Evolutionary conservation across 2,797 vertebrate species (phyloP).

Genomic region (Babyrousa celebensis): DNA sequence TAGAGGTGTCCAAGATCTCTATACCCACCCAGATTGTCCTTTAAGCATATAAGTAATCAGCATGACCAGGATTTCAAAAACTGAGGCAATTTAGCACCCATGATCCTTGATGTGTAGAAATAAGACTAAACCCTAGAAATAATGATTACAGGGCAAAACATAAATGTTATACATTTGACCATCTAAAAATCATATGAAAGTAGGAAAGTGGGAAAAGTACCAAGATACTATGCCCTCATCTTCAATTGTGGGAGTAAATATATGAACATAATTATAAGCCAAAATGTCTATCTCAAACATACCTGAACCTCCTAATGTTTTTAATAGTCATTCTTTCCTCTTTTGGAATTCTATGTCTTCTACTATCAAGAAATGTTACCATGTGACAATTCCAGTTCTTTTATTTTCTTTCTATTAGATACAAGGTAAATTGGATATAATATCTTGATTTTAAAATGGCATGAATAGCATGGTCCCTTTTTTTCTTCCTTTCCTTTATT

Average conservation of each 20-base stretch:
- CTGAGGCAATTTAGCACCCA: background rate
- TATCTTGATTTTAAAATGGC: constrained; percentile 46
- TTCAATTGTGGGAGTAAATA: background rate
- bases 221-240: background rate
- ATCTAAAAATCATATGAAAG: background rate
- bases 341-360: background rate
- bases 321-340: background rate
- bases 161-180: background rate
- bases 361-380: background rate
- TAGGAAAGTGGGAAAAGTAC: background rate
- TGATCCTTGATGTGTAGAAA: background rate
- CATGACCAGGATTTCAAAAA: background rate
- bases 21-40: background rate
- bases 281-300: background rate
- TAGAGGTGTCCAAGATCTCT: background rate
- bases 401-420: constrained; percentile 31
- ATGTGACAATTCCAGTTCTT: background rate
- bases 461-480: background rate
- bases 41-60: background rate
- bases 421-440: constrained; percentile 20
- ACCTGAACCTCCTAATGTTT: background rate
- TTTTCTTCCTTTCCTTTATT: too few species aligned
- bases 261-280: background rate
- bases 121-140: background rate
- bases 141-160: background rate